Evolutionary conservation across 2,888 invertebrate species (phyloP), one percentile per base, ranked within the genome.

Genomic region (Salticus scenicus): DNA sequence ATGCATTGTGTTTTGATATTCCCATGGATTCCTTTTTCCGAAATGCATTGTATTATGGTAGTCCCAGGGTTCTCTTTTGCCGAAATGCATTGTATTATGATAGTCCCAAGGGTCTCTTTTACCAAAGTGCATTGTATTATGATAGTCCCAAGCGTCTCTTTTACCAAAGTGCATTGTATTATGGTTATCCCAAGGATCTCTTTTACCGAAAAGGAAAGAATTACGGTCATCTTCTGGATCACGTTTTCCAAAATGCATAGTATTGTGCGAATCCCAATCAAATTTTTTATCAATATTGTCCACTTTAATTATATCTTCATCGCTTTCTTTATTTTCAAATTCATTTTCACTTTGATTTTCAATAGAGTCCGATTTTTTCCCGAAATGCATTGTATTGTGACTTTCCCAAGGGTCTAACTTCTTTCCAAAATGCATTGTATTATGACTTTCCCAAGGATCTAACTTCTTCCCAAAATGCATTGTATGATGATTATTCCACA

Each of bases 401-500:
- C 12, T 57, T 17, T 71, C 70, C 82, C 75, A 75, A 14, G 37
- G 41, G 10, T 82, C 75, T 7, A 42, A 71, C 17, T 30, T 57
- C 17, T 84, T 84, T n/a, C 74, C 84, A 24, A 74, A 78, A 27
- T 84, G 84, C 42, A 74, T 57, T 0, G 51, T 72, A 12, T 69
- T 74, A 7, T 77, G 67, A 24, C 17, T 17, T 10, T 76, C 66
- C 81, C 81, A 81, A 17, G 74, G 64, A 10, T 77, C 42, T 7
- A 47, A 27, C 30, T 72, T 64, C 47, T 78, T 84, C 2, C 84
- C 84, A 27, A 84, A 84, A 17, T 78, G 84, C 84, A 84, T 47
- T 14, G 70, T 72, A 67, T 67, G 66, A 27, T 83, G 30, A n/a
- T 20, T 2, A 24, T 30, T 20, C 42, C 51, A 75, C 4, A 28